Conservation (phyloP, 2,797 vertebrate species). For the Epinephelus malabaricus region DNA sequence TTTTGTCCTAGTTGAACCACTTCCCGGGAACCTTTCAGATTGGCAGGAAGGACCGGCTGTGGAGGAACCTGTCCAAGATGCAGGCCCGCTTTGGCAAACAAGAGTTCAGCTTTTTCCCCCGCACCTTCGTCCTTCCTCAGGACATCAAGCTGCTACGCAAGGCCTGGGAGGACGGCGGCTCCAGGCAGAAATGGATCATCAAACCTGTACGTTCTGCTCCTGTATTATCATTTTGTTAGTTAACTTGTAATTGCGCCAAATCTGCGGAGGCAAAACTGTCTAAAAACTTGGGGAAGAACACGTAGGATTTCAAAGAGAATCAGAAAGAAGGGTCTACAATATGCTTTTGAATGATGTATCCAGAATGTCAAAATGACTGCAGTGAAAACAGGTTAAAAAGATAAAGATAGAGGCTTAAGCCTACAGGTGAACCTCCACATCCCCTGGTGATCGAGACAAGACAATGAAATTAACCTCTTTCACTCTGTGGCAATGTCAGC, state of each 20-base stretch:
- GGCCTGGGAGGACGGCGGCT: slow-evolving; percentile 92
- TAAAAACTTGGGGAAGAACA: too few species aligned
- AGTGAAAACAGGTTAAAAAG: too few species aligned
- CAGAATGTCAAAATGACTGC: too few species aligned
- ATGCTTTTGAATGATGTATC: too few species aligned
- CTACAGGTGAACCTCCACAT: too few species aligned
- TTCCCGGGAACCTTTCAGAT: slow-evolving; percentile 99
- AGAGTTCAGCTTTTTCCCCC: slow-evolving; percentile 96
- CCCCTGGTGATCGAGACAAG: too few species aligned
- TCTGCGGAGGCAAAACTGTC: neutral
- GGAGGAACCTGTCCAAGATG: slow-evolving; percentile 97
- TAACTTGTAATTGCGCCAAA: neutral
- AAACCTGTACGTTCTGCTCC: slow-evolving; percentile 89
- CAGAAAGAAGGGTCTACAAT: too few species aligned
- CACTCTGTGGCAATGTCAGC: too few species aligned
- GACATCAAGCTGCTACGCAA: slow-evolving; percentile 94
- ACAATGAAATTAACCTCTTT: too few species aligned
- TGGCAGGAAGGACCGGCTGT: slow-evolving; percentile 96
- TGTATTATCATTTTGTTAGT: neutral
- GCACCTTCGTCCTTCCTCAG: slow-evolving; percentile 96
- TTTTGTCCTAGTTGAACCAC: slow-evolving; percentile 90
- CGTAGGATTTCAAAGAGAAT: too few species aligned
- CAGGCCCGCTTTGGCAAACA: slow-evolving; percentile 92
- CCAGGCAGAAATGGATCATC: slow-evolving; percentile 96
- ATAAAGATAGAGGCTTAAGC: too few species aligned